Evolutionary conservation across 2,113 vertebrate genomes (phyloP), one percentile per base, ranked within the genome.

Genomic region (Myanophis thanlyinensis): DNA sequence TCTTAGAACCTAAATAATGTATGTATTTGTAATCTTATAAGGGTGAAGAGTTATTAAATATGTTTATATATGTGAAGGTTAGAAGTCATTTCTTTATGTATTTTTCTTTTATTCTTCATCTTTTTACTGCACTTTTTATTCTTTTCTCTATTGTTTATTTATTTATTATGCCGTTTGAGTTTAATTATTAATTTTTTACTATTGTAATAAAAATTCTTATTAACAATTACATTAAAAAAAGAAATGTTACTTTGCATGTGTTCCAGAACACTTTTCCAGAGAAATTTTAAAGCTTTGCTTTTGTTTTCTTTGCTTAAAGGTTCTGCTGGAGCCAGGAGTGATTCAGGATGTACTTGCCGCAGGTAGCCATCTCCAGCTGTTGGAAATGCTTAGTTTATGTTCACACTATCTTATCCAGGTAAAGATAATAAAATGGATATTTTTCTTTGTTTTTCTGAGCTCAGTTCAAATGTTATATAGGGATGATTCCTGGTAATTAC

Each of bases 321-420:
- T 99, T 94, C 95, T 99, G 91, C 96, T 99, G 98, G 99, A 99
- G 95, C 99, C 99, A 10, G 98, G 98, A 0, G 98, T 99, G 94
- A 98, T 99, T 95, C 99, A 99, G 96, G 99, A 99, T 35, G 99
- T 99, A 91, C 95, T 99, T 95, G 99, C 99, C 93, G 99, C 99
- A 94, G 99, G 99, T 80, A 99, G 99, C 96, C 99, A 99, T 96
- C 98, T 99, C 90, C 99, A 99, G 97, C 96, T 99, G 92, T 97
- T 99, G 97, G 99, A 99, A 96, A 99, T 99, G 92, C 98, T 99
- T 95, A 99, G 97, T 96, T 98, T 99, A 90, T 99, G 99, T 97
- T 99, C 99, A n/a, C 98, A 99, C 96, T 99, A 99, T 98, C 98
- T 99, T 93, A 98, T 99, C 96, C 99, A 99, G 99, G 99, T 99